Base-by-base conservation (phyloP, 2,888 invertebrate species). In the Pemphredon lugubris region DNA sequence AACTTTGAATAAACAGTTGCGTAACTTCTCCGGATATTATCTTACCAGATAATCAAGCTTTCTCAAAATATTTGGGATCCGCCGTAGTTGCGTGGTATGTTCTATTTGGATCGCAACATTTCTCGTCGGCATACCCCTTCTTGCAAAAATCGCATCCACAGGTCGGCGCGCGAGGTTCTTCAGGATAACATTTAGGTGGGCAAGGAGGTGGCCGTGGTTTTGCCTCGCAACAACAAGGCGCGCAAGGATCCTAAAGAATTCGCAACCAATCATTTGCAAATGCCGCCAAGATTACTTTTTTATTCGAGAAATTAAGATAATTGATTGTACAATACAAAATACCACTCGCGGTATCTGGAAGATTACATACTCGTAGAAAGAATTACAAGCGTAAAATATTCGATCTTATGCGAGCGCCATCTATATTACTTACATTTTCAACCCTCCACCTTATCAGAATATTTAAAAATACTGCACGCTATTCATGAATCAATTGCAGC, bases 131-230 rank as follows among this genome's bases (percentile, higher is more conserved):
- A 9, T 50, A 18, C 7, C 45, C 14, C 16, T 75, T 71, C 26
- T 77, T 67, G n/a, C 82, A 83, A 6, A 67, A 55, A 58, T 81
- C 77, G 6, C 83, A 83, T 1, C 59, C 75, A 7, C 83, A 83
- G 1, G 21, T 65, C 9, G 75, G 50, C 37, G 73, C 48, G 3
- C 71, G 75, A 32, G 67, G 59, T 45, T 20, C 34, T 6, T 39
- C 61, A 21, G 37, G 67, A 14, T 50, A 34, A 2, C 14, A 9
- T 47, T 61, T 80, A 1, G 80, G 73, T 1, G 82, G 74, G 18
- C 82, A 82, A 20, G 77, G 79, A 0, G 60, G 59, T 0, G 13
- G 45, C 14, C 61, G 37, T 5, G 40, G 26, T 18, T 65, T 53
- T 0, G 39, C 14, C 4, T 76, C 73, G 39, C 81, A 82, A 47